These are phyloP conservation scores for Xestoiulus laeticollis DNA, from an alignment of 2,888 invertebrate genomes.

Conservation along the genomic window DNA sequence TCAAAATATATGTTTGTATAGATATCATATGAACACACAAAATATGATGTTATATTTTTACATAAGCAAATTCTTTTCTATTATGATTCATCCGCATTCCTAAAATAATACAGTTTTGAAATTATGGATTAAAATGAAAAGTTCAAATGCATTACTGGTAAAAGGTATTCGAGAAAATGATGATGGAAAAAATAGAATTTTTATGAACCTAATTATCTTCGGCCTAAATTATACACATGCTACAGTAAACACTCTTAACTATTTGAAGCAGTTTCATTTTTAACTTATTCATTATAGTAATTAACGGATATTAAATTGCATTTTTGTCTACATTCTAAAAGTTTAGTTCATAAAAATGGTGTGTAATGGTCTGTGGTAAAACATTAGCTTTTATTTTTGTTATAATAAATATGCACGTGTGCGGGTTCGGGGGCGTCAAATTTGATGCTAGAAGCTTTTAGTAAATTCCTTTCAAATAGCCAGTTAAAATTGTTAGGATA, in stretches of 20 bases:
- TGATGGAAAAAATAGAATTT: not conserved
- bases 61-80: not conserved
- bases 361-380: not conserved
- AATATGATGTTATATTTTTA: no score
- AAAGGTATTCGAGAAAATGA: not conserved
- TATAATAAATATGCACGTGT: not conserved
- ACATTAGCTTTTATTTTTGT: not conserved
- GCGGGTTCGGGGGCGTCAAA: no score
- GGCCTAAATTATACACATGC: not conserved
- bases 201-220: not conserved
- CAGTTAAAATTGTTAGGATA: no score
- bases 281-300: not conserved
- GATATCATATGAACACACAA: no score
- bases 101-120: not conserved
- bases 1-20: not conserved
- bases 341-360: not conserved
- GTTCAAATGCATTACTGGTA: no score
- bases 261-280: not conserved
- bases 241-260: not conserved
- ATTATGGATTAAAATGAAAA: not conserved
- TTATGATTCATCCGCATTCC: not conserved
- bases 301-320: not conserved
- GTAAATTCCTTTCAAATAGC: no score
- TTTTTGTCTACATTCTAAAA: not conserved
- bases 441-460: no score